Percentiles rank a stretch among this genome's conserved stretches.
Evolutionary conservation across 2,888 invertebrate species (phyloP).

Genomic region (Lasiommata megera): DNA sequence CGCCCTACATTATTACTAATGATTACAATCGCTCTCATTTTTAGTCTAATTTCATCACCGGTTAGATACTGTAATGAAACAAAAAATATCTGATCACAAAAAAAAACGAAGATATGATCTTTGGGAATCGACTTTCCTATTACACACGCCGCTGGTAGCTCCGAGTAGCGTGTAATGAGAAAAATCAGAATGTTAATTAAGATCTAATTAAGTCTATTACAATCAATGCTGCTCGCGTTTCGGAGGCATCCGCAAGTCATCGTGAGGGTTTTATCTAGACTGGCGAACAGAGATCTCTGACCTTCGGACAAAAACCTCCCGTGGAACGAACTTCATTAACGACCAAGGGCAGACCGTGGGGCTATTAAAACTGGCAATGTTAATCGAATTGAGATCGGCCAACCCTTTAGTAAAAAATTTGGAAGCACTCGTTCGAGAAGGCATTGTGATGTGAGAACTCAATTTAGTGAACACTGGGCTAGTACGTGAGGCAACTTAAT

Average conservation of each 20-base stretch:
- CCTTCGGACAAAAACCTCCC: conserved; percentile 44
- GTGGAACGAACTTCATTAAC: conserved; percentile 34
- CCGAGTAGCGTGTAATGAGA: conserved; percentile 79
- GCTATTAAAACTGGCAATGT: conserved; percentile 52
- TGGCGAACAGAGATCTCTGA: conserved; percentile 54
- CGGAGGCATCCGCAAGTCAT: conserved; percentile 78
- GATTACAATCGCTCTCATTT: conserved; percentile 43
- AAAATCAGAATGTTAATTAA: conserved; percentile 79
- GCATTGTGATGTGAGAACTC: conserved; percentile 80
- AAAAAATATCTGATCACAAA: conserved; percentile 54
- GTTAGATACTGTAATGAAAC: conserved; percentile 36
- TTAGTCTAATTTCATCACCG: conserved; percentile 60
- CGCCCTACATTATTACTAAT: conserved; percentile 35
- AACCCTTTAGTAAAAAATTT: conserved; percentile 78
- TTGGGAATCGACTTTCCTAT: conserved; percentile 72
- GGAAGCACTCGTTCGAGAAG: conserved; percentile 67
- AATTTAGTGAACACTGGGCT: conserved; percentile 67
- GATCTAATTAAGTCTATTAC: conserved; percentile 81
- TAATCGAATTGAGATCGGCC: conserved; percentile 79
- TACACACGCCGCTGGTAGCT: conserved; percentile 68
- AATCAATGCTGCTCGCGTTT: conserved; percentile 79
- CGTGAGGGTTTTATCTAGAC: conserved; percentile 55
- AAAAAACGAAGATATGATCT: conserved; percentile 63
- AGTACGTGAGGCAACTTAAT: conserved; percentile 60
- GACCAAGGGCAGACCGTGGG: conserved; percentile 35